Evolutionary conservation across 2,113 vertebrate species (phyloP).

Genomic region (Xiphorhynchus elegans): DNA sequence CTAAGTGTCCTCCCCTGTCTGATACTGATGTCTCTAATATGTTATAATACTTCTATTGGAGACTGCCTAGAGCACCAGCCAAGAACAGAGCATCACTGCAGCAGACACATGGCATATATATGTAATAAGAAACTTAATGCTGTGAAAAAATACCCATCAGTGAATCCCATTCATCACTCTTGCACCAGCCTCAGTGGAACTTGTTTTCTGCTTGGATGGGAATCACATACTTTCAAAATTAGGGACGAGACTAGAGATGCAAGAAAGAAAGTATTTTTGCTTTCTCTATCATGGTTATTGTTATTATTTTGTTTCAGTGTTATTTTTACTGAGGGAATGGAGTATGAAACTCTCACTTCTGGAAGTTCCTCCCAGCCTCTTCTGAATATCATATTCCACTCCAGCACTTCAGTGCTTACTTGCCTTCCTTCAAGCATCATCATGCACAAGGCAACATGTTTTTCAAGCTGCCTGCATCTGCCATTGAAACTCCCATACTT

Average conservation of each 20-base stretch:
- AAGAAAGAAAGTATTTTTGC: neutral
- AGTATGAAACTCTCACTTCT: neutral
- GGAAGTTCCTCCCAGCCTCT: neutral
- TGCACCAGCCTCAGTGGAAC: neutral
- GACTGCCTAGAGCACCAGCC: neutral
- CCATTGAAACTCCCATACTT: constrained; percentile 42
- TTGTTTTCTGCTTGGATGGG: neutral
- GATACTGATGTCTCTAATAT: neutral
- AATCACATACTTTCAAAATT: neutral
- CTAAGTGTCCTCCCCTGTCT: neutral
- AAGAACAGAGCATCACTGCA: neutral
- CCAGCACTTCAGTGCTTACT: neutral
- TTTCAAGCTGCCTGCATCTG: constrained; percentile 49
- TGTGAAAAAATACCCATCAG: neutral
- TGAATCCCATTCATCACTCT: neutral
- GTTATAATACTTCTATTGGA: neutral
- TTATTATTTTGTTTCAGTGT: neutral
- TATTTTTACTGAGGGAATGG: neutral
- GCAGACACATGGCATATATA: neutral
- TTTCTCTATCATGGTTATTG: neutral
- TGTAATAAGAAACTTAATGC: neutral
- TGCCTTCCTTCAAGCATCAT: neutral
- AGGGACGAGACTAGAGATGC: neutral
- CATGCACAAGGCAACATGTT: constrained; percentile 2
- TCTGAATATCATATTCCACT: neutral